phyloP scores from a whole-genome alignment of 2,888 invertebrate species.

The Drosophila anomelani region DNA sequence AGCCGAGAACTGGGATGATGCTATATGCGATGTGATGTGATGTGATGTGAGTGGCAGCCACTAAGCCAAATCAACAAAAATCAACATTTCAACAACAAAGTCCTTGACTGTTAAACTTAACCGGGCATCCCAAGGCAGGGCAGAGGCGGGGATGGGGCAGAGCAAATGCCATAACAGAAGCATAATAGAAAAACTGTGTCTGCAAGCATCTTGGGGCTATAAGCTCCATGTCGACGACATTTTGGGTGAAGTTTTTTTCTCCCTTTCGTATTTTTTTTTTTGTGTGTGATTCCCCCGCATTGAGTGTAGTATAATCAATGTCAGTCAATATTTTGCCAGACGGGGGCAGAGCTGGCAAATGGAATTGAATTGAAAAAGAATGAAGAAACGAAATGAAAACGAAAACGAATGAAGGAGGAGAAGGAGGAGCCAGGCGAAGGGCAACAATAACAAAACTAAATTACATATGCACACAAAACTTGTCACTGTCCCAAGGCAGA shows the following conservation, averaged over 20 bases:
- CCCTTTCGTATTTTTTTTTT: not conserved
- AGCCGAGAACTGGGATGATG: not conserved
- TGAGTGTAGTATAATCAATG: conserved; percentile 66
- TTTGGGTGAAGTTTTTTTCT: conserved; percentile 8
- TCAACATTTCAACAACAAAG: conserved; percentile 80
- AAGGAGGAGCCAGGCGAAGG: conserved; percentile 35
- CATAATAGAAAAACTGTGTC: conserved; percentile 69
- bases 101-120: conserved; percentile 79
- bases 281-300: conserved; percentile 6
- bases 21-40: conserved; percentile 1
- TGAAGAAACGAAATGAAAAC: conserved; percentile 52
- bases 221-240: conserved; percentile 49
- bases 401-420: conserved; percentile 24
- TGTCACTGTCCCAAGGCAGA: conserved; percentile 13
- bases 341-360: conserved; percentile 32
- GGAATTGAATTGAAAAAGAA: conserved; percentile 64
- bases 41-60: conserved; percentile 72
- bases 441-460: conserved; percentile 72
- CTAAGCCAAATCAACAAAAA: conserved; percentile 81
- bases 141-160: not conserved
- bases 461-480: conserved; percentile 77
- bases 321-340: conserved; percentile 75
- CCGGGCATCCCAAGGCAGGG: conserved; percentile 56
- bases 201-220: conserved; percentile 52
- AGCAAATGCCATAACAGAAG: conserved; percentile 58